These are phyloP conservation scores for Etheostoma nigrum DNA, from an alignment of 2,797 vertebrate genomes.

Conservation along the genomic window DNA sequence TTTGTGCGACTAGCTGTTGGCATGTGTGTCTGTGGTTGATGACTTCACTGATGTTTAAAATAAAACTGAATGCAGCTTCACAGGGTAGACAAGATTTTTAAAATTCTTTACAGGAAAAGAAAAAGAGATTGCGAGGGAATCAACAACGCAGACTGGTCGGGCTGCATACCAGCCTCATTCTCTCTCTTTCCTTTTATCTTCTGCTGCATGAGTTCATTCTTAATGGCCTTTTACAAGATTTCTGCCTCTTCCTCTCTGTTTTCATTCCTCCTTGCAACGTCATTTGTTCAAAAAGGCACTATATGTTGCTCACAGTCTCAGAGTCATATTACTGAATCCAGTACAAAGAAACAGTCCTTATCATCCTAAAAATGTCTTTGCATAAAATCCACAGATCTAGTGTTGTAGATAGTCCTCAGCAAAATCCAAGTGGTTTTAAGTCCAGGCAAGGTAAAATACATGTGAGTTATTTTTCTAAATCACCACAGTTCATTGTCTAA, in stretches of 20 bases:
- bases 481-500: slow-evolving; percentile 56
- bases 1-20: neutral
- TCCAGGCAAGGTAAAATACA: slow-evolving; percentile 60
- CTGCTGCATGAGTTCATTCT: slow-evolving; percentile 18
- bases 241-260: slow-evolving; percentile 26
- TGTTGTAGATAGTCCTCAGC: slow-evolving; percentile 30
- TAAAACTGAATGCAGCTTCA: slow-evolving; percentile 63
- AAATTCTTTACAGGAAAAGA: slow-evolving; percentile 47
- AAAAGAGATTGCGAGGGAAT: neutral
- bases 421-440: slow-evolving; percentile 64
- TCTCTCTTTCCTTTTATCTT: slow-evolving; percentile 33
- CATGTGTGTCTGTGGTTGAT: neutral
- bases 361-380: slow-evolving; percentile 23
- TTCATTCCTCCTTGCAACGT: slow-evolving; percentile 28
- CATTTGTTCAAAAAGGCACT: slow-evolving; percentile 35
- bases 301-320: neutral
- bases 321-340: slow-evolving; percentile 37
- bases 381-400: slow-evolving; percentile 58
- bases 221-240: slow-evolving; percentile 40
- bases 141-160: slow-evolving; percentile 39
- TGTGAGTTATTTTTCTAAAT: slow-evolving; percentile 47
- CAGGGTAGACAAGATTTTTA: slow-evolving; percentile 66
- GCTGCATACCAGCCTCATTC: slow-evolving; percentile 49
- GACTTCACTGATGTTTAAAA: slow-evolving; percentile 31
- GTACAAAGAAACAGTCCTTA: slow-evolving; percentile 21